These are phyloP conservation scores for Drosophila neocordata DNA, from an alignment of 1,140 invertebrate species.

Conservation along the genomic window DNA sequence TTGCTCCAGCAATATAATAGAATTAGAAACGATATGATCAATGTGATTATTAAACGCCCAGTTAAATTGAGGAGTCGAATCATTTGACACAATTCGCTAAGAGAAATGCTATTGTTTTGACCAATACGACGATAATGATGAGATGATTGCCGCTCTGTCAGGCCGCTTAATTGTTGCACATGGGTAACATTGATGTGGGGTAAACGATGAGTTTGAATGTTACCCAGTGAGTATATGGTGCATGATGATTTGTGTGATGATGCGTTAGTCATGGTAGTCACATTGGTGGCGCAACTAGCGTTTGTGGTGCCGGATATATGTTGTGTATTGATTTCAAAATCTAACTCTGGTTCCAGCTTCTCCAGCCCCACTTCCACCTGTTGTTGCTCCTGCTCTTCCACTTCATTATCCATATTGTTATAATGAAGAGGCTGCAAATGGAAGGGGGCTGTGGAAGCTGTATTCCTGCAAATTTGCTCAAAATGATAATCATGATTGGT, in stretches of 20 bases:
- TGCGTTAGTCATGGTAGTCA: slow-evolving; percentile 15
- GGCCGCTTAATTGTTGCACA: slow-evolving; percentile 5
- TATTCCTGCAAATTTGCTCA: slow-evolving; percentile 51
- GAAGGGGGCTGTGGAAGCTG: slow-evolving; percentile 61
- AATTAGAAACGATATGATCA: neutral
- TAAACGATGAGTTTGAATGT: slow-evolving; percentile 33
- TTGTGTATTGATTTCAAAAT: neutral
- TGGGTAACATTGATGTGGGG: slow-evolving; percentile 32
- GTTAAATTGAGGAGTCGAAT: neutral
- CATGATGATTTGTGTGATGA: slow-evolving; percentile 44
- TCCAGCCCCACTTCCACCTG: neutral
- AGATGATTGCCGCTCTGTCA: neutral
- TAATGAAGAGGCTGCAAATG: slow-evolving; percentile 31
- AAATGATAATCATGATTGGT: slow-evolving; percentile 28
- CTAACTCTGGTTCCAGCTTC: neutral
- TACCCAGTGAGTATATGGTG: slow-evolving; percentile 30
- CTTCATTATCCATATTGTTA: neutral
- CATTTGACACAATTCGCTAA: neutral
- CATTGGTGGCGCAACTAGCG: slow-evolving; percentile 20
- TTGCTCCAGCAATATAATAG: neutral
- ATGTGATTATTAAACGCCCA: neutral
- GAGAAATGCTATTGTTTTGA: neutral
- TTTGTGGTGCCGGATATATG: slow-evolving; percentile 2
- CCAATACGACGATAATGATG: neutral
- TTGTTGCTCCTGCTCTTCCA: neutral